A percentile compares a stretch with the other conserved stretches of the same genome.
These are phyloP conservation scores for Therioaphis trifolii DNA, from an alignment of 2,888 invertebrate species.

Conservation along the genomic window DNA sequence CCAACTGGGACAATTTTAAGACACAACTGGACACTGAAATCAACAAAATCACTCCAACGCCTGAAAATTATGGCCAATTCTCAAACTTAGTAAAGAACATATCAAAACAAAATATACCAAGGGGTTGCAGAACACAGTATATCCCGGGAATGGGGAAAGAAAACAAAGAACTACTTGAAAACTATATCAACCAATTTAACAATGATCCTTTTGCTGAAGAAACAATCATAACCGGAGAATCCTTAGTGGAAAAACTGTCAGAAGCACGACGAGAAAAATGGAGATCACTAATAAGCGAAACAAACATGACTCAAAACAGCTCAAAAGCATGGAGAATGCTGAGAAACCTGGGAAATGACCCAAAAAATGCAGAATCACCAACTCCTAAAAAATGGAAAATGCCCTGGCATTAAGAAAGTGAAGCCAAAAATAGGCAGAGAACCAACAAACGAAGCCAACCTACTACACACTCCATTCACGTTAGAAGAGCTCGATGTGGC, in stretches of 20 bases:
- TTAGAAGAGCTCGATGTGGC: slow-evolving; percentile 20
- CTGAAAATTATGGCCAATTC: slow-evolving; percentile 25
- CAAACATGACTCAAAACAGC: slow-evolving; percentile 23
- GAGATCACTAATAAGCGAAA: slow-evolving; percentile 5
- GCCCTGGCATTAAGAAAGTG: slow-evolving; percentile 7
- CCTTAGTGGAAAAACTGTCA: neutral
- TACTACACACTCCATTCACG: slow-evolving; percentile 13
- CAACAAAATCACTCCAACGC: neutral
- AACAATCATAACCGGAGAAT: slow-evolving; percentile 22
- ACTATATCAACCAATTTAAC: slow-evolving; percentile 2
- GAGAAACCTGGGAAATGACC: slow-evolving; percentile 23
- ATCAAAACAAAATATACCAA: slow-evolving; percentile 40
- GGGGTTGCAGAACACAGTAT: slow-evolving; percentile 3
- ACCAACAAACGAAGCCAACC: slow-evolving; percentile 15
- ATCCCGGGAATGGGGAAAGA: slow-evolving; percentile 9
- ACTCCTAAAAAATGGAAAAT: slow-evolving; percentile 32
- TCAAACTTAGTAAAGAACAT: slow-evolving; percentile 6
- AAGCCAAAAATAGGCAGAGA: slow-evolving; percentile 16
- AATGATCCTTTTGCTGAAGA: slow-evolving; percentile 29
- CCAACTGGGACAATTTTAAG: slow-evolving; percentile 35
- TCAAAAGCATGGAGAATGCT: slow-evolving; percentile 32
- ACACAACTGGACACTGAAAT: slow-evolving; percentile 1
- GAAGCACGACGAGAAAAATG: slow-evolving; percentile 39
- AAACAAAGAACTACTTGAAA: neutral
- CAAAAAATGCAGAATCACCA: neutral